phyloP scores from a whole-genome alignment of 2,888 invertebrate species.

The Acanthosepion pharaonis region DNA sequence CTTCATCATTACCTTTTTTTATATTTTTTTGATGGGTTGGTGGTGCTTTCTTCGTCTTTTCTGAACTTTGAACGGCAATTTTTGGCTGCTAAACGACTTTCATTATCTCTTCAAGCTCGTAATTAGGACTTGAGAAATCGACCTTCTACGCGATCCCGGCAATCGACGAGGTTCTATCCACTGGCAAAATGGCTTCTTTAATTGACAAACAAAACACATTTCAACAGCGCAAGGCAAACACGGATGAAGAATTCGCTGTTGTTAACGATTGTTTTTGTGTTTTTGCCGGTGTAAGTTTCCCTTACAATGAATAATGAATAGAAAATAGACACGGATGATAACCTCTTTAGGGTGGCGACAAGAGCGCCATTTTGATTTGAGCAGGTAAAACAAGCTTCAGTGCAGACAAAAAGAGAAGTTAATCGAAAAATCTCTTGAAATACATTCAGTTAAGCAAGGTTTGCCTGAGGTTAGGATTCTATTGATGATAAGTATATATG shows the following conservation, averaged over 20 bases:
- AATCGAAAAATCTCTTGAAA: too few relatives aligned
- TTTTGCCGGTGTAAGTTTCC: neutral
- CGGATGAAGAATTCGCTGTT: neutral
- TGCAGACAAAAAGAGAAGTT: neutral
- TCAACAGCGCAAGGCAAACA: neutral
- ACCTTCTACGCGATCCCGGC: neutral
- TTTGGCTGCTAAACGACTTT: neutral
- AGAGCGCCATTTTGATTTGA: neutral
- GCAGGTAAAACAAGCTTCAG: neutral
- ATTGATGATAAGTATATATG: neutral
- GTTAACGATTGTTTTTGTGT: neutral
- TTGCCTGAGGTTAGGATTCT: neutral
- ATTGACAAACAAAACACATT: conserved; percentile 20
- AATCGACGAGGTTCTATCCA: neutral
- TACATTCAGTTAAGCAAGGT: neutral
- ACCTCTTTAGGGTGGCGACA: neutral
- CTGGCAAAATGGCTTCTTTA: neutral
- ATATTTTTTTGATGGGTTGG: neutral
- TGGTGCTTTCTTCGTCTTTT: neutral
- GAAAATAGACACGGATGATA: neutral
- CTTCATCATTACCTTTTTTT: neutral
- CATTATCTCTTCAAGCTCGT: neutral
- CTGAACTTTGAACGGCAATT: neutral
- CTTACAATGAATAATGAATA: neutral
- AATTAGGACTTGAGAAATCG: neutral